phyloP scores from a whole-genome alignment of 1,140 invertebrate genomes.

The Megathymus violae region DNA sequence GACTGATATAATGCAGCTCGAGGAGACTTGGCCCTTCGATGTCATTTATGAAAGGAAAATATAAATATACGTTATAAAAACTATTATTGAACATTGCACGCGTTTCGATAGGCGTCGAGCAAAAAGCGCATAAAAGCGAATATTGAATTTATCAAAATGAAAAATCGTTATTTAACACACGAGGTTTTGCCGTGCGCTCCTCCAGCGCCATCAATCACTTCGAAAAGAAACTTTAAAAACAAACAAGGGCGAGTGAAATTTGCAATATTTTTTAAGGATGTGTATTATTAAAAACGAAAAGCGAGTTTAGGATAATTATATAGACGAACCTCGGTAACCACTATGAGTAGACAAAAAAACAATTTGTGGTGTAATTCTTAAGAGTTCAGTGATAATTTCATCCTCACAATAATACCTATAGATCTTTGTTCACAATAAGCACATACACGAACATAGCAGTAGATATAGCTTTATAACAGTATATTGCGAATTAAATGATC shows the following conservation, averaged over 20 bases:
- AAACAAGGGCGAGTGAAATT: conserved; percentile 41
- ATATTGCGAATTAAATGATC: too few relatives aligned
- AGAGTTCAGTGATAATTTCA: too few relatives aligned
- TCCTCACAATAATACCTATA: too few relatives aligned
- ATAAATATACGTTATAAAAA: conserved; percentile 26
- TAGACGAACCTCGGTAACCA: too few relatives aligned
- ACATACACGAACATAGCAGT: too few relatives aligned
- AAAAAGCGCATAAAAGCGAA: conserved; percentile 41
- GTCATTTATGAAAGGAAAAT: conserved; percentile 10
- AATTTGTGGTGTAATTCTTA: too few relatives aligned
- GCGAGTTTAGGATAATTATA: background rate
- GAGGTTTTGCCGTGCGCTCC: conserved; percentile 43
- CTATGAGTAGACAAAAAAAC: too few relatives aligned
- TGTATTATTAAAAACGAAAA: background rate
- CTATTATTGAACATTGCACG: conserved; percentile 20
- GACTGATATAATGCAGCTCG: conserved; percentile 21
- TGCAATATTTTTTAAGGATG: conserved; percentile 3
- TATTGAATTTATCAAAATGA: conserved; percentile 55
- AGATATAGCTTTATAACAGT: too few relatives aligned
- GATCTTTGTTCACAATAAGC: too few relatives aligned
- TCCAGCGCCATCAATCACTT: conserved; percentile 52
- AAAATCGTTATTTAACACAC: conserved; percentile 59
- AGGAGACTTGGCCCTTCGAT: conserved; percentile 1
- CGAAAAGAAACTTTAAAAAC: conserved; percentile 51
- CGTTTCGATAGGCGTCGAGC: conserved; percentile 28